Base-by-base conservation (phyloP, 2,888 invertebrate genomes). In the Tenthredo livida region DNA sequence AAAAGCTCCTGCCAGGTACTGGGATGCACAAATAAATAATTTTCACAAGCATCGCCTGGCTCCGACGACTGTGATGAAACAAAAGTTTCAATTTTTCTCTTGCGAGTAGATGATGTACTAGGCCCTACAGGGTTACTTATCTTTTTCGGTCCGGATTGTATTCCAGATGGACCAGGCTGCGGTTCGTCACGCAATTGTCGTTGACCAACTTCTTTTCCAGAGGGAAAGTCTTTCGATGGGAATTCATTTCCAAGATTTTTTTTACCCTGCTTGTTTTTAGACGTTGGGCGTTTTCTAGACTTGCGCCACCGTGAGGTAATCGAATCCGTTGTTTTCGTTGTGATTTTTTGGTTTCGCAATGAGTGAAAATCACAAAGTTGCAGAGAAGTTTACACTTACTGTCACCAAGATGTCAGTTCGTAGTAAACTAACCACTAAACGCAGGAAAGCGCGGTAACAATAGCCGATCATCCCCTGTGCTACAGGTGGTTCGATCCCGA, bases 1-100 rank as follows among this genome's bases (percentile, higher is more conserved):
- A 37, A 72, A 33, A 37, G 37, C 40, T 72, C 72, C 40, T 33
- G 72, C 40, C 72, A 33, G 40, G 40, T 72, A 72, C 72, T 40
- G 15, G 40, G 40, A 72, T 72, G 72, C n/a, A 72, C 72, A 9
- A 72, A 40, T 40, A 40, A n/a, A 40, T 37, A 17, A 72, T 72
- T 72, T 72, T 72, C 40, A 17, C 9, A 17, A 40, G 72, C 72
- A 72, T 72, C 72, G 9, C 72, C 40, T 72, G 72, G 72, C 37
- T 37, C 40, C n/a, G 72, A 72, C 37, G 72, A 72, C 37, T 72
- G 40, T 12, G 40, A 72, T 72, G 72, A 33, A 37, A 29, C 37
- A 37, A 72, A 72, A 29, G 72, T 40, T 72, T 72, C 33, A 17
- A 40, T 33, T 33, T 72, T 72, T 6, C 17, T 72, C n/a, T 9